These are phyloP conservation scores for Pristiophorus japonicus DNA, from an alignment of 2,113 vertebrate species.

Conservation along the genomic window DNA sequence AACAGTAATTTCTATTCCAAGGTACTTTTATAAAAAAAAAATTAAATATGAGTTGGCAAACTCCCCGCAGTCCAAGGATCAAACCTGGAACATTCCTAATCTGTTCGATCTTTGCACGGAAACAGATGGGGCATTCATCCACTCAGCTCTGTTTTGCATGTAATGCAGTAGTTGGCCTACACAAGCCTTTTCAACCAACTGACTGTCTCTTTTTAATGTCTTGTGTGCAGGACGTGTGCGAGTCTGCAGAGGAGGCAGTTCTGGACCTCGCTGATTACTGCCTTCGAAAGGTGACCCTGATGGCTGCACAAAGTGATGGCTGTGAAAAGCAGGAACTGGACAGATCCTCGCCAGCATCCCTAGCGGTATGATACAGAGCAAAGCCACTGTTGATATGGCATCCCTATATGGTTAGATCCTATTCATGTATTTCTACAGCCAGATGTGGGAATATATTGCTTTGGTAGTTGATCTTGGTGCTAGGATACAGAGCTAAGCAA, in stretches of 20 bases:
- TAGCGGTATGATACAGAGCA: slow-evolving; percentile 51
- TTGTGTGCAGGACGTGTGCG: slow-evolving; percentile 74
- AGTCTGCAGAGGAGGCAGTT: slow-evolving; percentile 72
- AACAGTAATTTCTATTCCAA: neutral
- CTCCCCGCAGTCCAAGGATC: neutral
- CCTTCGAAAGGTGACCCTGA: slow-evolving; percentile 78
- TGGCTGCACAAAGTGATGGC: slow-evolving; percentile 54
- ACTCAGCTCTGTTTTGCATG: neutral
- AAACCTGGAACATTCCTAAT: neutral
- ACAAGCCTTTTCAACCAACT: neutral
- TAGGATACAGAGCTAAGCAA: neutral
- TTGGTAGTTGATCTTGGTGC: neutral
- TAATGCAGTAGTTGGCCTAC: neutral
- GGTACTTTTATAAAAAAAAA: neutral
- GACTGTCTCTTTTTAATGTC: neutral
- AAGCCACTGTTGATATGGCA: neutral
- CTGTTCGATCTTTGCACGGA: neutral
- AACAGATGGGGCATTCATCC: neutral
- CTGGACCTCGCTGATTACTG: slow-evolving; percentile 91
- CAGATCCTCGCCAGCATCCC: slow-evolving; percentile 46
- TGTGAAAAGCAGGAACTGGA: slow-evolving; percentile 26
- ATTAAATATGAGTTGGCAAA: neutral
- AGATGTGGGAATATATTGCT: neutral
- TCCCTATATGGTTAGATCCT: neutral
- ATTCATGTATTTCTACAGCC: neutral